A percentile compares a stretch with the other conserved stretches of the same genome.
Conservation (phyloP, 2,797 vertebrate species). For the Chelidonichthys spinosus region DNA sequence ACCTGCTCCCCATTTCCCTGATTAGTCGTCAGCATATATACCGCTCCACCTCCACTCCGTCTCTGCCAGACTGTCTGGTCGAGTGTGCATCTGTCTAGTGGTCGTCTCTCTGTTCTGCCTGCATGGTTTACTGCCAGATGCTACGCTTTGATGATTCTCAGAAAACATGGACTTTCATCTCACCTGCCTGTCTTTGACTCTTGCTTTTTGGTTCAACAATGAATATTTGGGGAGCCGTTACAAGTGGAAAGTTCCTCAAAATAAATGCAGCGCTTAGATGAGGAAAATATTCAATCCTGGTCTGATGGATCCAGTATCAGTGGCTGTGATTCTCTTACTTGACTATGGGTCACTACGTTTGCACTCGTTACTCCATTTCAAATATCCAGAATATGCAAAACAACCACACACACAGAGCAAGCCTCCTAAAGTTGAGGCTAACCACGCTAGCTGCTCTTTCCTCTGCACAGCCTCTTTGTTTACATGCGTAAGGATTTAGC, state of each 20-base stretch:
- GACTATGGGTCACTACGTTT: background rate
- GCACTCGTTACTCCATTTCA: background rate
- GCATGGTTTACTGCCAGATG: background rate
- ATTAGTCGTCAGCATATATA: background rate
- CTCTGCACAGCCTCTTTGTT: slow-evolving; percentile 1
- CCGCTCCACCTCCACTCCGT: background rate
- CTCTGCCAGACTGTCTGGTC: background rate
- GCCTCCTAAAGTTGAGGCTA: too few species aligned
- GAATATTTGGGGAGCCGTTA: background rate
- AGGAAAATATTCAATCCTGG: background rate
- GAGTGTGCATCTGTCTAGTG: background rate
- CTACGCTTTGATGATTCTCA: background rate
- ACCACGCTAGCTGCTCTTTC: background rate
- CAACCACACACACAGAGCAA: background rate
- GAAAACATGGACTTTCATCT: background rate
- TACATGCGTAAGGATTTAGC: background rate
- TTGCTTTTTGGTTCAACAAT: background rate
- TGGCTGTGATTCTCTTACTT: background rate
- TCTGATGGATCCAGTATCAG: too few species aligned
- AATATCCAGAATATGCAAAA: background rate
- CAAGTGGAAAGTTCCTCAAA: background rate
- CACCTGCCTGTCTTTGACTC: background rate
- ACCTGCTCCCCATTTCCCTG: background rate
- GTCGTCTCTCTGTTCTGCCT: too few species aligned
- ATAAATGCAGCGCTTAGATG: background rate